phyloP scores from a whole-genome alignment of 2,113 vertebrate species.

The human (Homo sapiens) region DNA sequence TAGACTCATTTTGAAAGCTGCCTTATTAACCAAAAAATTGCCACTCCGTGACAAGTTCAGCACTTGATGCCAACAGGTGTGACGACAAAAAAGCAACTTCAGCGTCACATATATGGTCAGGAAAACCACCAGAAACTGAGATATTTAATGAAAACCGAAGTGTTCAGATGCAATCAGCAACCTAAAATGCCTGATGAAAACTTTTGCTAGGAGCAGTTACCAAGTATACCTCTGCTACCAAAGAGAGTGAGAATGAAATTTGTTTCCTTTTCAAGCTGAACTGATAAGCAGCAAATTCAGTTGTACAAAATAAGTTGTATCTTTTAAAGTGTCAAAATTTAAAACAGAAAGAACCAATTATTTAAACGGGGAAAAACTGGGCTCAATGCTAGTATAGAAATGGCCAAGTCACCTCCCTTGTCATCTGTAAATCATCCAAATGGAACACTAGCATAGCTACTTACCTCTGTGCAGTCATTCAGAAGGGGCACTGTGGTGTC shows the following conservation, averaged over 20 bases:
- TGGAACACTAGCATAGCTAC: background rate
- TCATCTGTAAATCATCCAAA: background rate
- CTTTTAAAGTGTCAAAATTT: background rate
- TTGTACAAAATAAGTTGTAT: background rate
- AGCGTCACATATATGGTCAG: background rate
- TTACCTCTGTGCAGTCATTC: constrained; percentile 95
- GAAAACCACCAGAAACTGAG: background rate
- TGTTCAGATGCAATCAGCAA: background rate
- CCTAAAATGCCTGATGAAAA: background rate
- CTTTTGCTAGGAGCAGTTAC: background rate
- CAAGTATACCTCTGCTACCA: background rate
- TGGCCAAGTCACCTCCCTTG: background rate
- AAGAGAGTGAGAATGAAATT: background rate
- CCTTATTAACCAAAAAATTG: background rate
- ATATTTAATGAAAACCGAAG: background rate
- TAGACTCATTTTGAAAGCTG: background rate
- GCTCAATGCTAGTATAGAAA: background rate
- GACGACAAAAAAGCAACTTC: background rate
- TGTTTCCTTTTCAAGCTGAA: background rate
- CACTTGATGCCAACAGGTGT: background rate
- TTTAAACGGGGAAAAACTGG: background rate
- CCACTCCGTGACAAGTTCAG: background rate
- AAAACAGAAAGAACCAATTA: background rate
- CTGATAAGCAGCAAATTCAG: background rate
- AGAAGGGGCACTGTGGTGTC: constrained; percentile 95